These are phyloP conservation scores for Crambe crambe DNA, from an alignment of 37 sponge, comb jelly and placozoan genomes.

Conservation along the genomic window DNA sequence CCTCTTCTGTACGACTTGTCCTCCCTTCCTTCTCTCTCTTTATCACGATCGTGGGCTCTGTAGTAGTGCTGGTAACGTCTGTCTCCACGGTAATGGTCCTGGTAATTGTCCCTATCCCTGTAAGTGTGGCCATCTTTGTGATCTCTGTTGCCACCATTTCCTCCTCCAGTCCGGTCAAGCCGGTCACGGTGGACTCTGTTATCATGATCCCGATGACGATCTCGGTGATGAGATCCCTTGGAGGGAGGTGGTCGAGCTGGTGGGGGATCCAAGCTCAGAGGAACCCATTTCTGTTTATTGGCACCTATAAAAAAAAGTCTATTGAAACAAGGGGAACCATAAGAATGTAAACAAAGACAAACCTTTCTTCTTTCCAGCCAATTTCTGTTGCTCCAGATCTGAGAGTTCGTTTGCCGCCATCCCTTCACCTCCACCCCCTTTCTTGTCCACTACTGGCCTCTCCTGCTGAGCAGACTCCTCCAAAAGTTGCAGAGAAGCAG, in stretches of 20 bases:
- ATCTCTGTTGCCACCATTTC: constrained; percentile 12
- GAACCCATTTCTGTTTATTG: constrained; percentile 75
- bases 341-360: not conserved
- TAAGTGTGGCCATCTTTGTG: constrained; percentile 1
- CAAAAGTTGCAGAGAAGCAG: not conserved
- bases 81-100: constrained; percentile 14
- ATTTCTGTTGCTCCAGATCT: constrained; percentile 9
- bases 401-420: not conserved
- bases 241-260: constrained; percentile 21
- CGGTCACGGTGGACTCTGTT: constrained; percentile 19
- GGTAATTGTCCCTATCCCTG: constrained; percentile 11
- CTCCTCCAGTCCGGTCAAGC: constrained; percentile 3
- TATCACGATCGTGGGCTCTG: constrained; percentile 23
- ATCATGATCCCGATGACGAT: constrained; percentile 9
- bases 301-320: constrained; percentile 36
- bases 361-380: constrained; percentile 47
- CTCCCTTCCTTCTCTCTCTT: constrained; percentile 14
- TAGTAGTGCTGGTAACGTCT: not conserved
- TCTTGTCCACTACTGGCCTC: not conserved
- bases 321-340: not conserved
- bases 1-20: not conserved
- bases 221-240: constrained; percentile 13
- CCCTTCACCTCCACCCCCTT: constrained; percentile 27
- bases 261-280: constrained; percentile 54
- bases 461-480: not conserved